Conservation (phyloP, 1,140 invertebrate genomes). For the Probaryconus sp. region DNA sequence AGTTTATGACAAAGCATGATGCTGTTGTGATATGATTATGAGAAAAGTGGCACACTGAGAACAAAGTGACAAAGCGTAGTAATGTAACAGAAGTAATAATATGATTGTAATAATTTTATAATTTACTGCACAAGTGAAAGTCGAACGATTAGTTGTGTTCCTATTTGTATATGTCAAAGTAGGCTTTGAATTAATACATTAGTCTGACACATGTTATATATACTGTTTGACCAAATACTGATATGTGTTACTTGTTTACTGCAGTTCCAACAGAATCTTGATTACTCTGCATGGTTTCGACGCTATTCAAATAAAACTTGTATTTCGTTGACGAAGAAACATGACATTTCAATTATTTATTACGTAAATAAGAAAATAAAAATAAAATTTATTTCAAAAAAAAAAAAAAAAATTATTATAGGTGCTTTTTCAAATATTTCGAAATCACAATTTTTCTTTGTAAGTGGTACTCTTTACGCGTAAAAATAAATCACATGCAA, state of each 20-base stretch:
- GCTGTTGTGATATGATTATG: conserved; percentile 14
- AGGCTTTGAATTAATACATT: conserved; percentile 24
- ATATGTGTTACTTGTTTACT: conserved; percentile 32
- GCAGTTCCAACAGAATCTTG: not conserved
- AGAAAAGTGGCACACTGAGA: conserved; percentile 23
- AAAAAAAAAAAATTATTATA: too few species aligned
- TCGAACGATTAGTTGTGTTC: conserved; percentile 13
- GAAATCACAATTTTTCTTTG: too few species aligned
- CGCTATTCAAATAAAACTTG: too few species aligned
- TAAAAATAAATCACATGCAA: conserved; percentile 24
- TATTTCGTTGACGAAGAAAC: too few species aligned
- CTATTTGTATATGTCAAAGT: not conserved
- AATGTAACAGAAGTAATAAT: conserved; percentile 18
- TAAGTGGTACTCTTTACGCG: too few species aligned
- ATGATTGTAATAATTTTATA: conserved; percentile 30
- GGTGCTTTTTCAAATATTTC: too few species aligned
- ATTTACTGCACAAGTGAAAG: conserved; percentile 11
- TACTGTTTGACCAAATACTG: conserved; percentile 26
- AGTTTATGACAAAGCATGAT: conserved; percentile 32
- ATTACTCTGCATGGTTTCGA: not conserved
- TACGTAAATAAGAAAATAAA: too few species aligned
- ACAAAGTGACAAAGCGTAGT: conserved; percentile 9
- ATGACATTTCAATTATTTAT: too few species aligned
- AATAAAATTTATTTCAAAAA: too few species aligned
- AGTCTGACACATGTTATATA: conserved; percentile 16